Percentiles rank a stretch among this genome's conserved stretches.
phyloP scores from a whole-genome alignment of 2,888 invertebrate species.

The Ichneumon xanthorius region DNA sequence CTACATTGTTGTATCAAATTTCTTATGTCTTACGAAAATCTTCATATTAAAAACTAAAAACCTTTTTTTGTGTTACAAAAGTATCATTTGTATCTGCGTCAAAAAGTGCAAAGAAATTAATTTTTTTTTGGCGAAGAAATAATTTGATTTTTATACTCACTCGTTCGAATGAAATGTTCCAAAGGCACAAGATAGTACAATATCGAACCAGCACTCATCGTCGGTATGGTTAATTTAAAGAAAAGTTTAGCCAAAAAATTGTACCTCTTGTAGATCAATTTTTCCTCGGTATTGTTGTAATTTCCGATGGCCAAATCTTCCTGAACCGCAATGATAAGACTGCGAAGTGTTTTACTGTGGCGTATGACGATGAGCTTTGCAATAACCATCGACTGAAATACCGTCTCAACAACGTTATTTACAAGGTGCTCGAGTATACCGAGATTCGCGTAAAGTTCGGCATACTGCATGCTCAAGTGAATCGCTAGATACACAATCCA shows the following conservation, averaged over 20 bases:
- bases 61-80: not conserved
- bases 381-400: slow-evolving; percentile 69
- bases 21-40: not conserved
- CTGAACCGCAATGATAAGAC: slow-evolving; percentile 60
- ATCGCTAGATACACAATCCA: slow-evolving; percentile 67
- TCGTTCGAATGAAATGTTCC: slow-evolving; percentile 58
- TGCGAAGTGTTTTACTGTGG: slow-evolving; percentile 63
- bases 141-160: slow-evolving; percentile 47
- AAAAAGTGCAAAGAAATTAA: not conserved
- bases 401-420: slow-evolving; percentile 65
- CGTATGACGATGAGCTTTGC: slow-evolving; percentile 68
- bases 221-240: slow-evolving; percentile 69
- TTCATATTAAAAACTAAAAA: not conserved
- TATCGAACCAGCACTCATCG: slow-evolving; percentile 51
- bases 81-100: not conserved
- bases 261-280: slow-evolving; percentile 66
- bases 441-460: slow-evolving; percentile 61
- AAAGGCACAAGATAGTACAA: slow-evolving; percentile 67
- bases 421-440: slow-evolving; percentile 64
- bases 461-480: slow-evolving; percentile 67
- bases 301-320: slow-evolving; percentile 58
- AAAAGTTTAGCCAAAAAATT: slow-evolving; percentile 66
- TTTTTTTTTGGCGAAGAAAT: not conserved
- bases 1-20: not conserved
- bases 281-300: slow-evolving; percentile 62